phyloP scores from a whole-genome alignment of 2,113 vertebrate species.

The Penelope pileata region DNA sequence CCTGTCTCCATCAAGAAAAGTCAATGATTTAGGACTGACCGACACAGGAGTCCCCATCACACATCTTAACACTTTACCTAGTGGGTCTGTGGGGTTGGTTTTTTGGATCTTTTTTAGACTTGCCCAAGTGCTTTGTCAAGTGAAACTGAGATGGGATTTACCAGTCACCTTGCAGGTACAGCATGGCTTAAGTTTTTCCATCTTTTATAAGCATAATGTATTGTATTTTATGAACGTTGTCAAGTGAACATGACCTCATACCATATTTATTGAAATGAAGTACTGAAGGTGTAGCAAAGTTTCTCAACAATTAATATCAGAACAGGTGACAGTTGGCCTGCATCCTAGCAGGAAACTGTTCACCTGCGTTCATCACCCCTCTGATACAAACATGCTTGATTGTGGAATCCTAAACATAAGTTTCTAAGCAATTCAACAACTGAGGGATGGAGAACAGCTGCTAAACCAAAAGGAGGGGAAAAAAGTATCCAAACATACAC shows the following conservation, averaged over 20 bases:
- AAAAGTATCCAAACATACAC: not conserved
- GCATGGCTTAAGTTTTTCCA: not conserved
- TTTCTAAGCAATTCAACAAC: not conserved
- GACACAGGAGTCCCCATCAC: not conserved
- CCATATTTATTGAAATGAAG: not conserved
- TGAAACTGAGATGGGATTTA: not conserved
- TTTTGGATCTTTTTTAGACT: fast-evolving
- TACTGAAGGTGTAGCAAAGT: not conserved
- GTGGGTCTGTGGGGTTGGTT: not conserved
- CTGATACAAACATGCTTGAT: not conserved
- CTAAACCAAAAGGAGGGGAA: not conserved
- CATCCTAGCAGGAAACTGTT: not conserved
- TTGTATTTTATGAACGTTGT: not conserved
- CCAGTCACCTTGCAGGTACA: not conserved
- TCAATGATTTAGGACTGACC: not conserved
- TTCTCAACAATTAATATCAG: not conserved
- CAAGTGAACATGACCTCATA: not conserved
- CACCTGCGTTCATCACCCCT: not conserved
- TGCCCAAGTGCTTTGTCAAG: not conserved
- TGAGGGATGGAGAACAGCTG: not conserved
- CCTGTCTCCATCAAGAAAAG: not conserved
- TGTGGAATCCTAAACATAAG: not conserved
- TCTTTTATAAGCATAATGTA: not conserved
- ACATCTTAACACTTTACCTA: not conserved
- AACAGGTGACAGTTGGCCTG: not conserved